phyloP scores from a whole-genome alignment of 2,888 invertebrate genomes.

The Meghimatium bilineatum region DNA sequence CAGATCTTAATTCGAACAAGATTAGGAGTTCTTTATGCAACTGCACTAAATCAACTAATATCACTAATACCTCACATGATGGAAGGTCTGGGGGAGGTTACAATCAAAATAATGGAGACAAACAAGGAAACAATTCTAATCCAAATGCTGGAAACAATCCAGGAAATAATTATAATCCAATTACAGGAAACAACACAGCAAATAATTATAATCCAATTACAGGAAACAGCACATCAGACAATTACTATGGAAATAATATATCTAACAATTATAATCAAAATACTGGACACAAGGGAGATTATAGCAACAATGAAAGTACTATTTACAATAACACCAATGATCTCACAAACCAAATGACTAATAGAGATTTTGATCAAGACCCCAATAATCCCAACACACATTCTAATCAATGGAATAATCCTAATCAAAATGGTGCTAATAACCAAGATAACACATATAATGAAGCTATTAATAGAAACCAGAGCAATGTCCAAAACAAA shows the following conservation, averaged over 20 bases:
- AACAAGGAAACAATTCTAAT: background rate
- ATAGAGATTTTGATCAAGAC: background rate
- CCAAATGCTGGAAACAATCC: background rate
- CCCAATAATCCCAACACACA: background rate
- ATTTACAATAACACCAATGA: background rate
- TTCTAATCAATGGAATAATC: background rate
- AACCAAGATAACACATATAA: background rate
- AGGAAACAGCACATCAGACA: background rate
- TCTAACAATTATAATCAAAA: background rate
- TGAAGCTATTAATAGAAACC: background rate
- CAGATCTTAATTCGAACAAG: background rate
- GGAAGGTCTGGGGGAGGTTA: background rate
- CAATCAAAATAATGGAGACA: background rate
- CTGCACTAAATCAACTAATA: background rate
- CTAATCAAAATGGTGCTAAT: background rate
- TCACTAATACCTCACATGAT: background rate
- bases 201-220: background rate
- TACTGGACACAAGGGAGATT: background rate
- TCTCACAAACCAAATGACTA: background rate
- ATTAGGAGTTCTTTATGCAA: background rate
- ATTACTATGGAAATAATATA: background rate
- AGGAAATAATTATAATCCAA: background rate
- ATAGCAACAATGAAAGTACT: background rate
- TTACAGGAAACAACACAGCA: background rate
- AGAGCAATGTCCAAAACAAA: background rate